A percentile compares a stretch with the other conserved stretches of the same genome.
Conservation (phyloP, 1,140 invertebrate genomes). For the Hylyphantes graminicola region DNA sequence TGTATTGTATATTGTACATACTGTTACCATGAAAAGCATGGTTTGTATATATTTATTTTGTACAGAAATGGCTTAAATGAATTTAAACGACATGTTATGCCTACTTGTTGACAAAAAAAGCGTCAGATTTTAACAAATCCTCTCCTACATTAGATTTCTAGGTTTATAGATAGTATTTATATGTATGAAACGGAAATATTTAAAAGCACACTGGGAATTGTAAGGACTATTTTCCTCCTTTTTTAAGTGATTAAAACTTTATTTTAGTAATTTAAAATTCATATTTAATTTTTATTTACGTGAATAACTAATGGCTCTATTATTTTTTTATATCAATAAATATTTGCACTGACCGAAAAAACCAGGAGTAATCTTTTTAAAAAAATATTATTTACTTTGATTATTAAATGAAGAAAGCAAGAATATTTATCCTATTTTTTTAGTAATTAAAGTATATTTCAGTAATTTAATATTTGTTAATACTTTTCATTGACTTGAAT, state of each 20-base stretch:
- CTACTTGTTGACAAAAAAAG: slow-evolving; percentile 53
- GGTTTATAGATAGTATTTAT: slow-evolving; percentile 49
- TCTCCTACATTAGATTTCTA: slow-evolving; percentile 50
- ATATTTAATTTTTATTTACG: no score
- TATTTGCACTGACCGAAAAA: no score
- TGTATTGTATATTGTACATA: slow-evolving; percentile 58
- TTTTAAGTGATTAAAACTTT: slow-evolving; percentile 40
- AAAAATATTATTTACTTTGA: no score
- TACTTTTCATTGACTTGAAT: no score
- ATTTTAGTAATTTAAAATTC: background rate
- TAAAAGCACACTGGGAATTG: slow-evolving; percentile 37
- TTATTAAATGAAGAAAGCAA: no score
- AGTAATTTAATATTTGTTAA: no score
- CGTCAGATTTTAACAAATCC: slow-evolving; percentile 52
- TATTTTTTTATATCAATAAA: no score
- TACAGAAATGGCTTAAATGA: slow-evolving; percentile 57
- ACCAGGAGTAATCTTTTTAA: no score
- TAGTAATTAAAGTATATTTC: no score
- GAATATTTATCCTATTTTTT: no score
- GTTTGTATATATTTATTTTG: slow-evolving; percentile 61
- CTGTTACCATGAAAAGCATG: slow-evolving; percentile 47
- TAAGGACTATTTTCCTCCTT: slow-evolving; percentile 42
- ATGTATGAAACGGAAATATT: slow-evolving; percentile 33
- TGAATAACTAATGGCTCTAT: no score
- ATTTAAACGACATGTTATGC: slow-evolving; percentile 57